Base-by-base conservation (phyloP, 2,113 vertebrate species). In the Cygnus atratus region DNA sequence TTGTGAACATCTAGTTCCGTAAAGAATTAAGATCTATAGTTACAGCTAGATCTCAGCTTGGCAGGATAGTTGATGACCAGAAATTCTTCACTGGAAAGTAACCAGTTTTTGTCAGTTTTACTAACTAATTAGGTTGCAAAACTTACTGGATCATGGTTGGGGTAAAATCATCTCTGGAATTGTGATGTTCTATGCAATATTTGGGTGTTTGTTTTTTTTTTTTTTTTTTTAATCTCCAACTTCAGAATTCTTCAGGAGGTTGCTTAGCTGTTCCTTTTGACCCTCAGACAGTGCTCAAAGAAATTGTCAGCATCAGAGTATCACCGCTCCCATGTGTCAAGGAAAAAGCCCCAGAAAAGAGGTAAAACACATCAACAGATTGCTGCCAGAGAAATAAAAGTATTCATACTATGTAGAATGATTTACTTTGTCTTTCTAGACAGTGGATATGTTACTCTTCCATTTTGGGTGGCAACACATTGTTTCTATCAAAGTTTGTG, bases 271-370 rank as follows among this genome's bases (percentile, higher is more conserved):
- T 68, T 43, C 29, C 25, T 21, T 81, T 76, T 70, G 48, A 84
- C 4, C 10, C 46, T 46, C 82, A 35, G 52, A 10, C 57, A 65
- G 90, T 48, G 87, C 97, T 96, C 16, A 96, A 98, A 66, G 97
- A 98, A 66, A 98, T 98, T 75, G 91, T 98, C 87, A 97, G 92
- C 72, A 86, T 97, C 41, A 97, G 90, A 93, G 87, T 98, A 86
- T 97, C 97, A 14, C 77, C 93, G 52, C 97, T 97, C 83, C 68
- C 77, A 2, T 84, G 76, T 18, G 98, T 98, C 92, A 73, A 97
- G 19, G 95, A 97, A 16, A 92, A 94, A 57, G 74, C 97, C 12
- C 93, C 98, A 75, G 92, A 95, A 3, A 96, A 95, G 88, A 98
- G 98, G 98, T 98, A 88, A 6, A 31, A 21, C 20, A 24, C 13